phyloP scores from a whole-genome alignment of 35 echinoderm and acorn worm species.

The Diadema setosum region DNA sequence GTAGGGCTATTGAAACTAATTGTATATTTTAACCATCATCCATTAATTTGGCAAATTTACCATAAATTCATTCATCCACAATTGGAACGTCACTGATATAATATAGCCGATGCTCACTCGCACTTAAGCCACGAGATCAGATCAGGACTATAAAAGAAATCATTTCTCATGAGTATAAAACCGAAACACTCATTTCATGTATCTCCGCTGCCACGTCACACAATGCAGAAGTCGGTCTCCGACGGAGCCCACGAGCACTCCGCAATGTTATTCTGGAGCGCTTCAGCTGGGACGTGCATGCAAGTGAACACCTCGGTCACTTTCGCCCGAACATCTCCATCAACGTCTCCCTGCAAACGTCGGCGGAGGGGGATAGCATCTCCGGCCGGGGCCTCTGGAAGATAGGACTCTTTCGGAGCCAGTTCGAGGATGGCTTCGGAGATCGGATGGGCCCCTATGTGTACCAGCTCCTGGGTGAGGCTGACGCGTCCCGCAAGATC shows the following conservation, averaged over 20 bases:
- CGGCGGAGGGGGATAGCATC: neutral
- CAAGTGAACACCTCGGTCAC: neutral
- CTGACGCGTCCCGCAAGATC: neutral
- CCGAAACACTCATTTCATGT: too few species aligned
- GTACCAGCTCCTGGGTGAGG: neutral
- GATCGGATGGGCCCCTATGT: constrained; percentile 19
- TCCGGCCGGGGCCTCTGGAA: constrained; percentile 18
- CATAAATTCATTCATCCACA: too few species aligned
- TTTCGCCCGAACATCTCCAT: neutral
- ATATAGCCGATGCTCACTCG: too few species aligned
- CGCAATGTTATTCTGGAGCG: neutral
- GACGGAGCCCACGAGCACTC: neutral
- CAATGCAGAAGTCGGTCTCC: too few species aligned
- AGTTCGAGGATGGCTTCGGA: constrained; percentile 36
- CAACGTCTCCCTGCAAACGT: neutral
- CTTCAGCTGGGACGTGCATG: neutral
- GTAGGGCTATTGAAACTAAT: too few species aligned
- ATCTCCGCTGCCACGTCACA: too few species aligned
- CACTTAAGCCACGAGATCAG: too few species aligned
- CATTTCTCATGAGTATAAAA: neutral
- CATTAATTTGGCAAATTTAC: too few species aligned
- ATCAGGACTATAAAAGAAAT: too few species aligned
- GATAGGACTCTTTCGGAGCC: constrained; percentile 27
- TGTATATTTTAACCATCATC: too few species aligned
- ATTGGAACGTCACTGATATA: too few species aligned